These are phyloP conservation scores for Dryoscopus gambensis DNA, from an alignment of 2,113 vertebrate species.

Conservation along the genomic window DNA sequence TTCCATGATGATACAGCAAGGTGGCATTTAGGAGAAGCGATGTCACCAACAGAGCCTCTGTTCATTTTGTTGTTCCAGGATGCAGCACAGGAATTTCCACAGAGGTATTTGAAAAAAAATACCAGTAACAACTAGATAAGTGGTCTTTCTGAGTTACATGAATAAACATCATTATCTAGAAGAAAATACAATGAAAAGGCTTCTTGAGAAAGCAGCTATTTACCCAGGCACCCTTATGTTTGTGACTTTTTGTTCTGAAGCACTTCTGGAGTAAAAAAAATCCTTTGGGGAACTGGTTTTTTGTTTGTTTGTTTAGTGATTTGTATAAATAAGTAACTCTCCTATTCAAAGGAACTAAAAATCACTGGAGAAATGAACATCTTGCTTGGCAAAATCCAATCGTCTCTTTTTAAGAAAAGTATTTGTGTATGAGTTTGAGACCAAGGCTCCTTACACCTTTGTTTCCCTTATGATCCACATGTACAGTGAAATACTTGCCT, in stretches of 20 bases:
- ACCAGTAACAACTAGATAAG: background rate
- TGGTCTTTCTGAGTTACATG: background rate
- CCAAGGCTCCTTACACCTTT: background rate
- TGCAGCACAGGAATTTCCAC: background rate
- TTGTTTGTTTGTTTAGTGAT: background rate
- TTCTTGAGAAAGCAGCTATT: background rate
- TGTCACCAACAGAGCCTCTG: accelerated
- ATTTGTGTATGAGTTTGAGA: background rate
- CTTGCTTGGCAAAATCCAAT: background rate
- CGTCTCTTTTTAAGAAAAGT: background rate
- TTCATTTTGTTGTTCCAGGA: background rate
- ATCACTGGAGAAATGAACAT: background rate
- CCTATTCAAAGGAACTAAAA: background rate
- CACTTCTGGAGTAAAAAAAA: background rate
- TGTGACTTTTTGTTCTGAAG: background rate
- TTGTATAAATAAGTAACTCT: background rate
- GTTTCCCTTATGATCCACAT: background rate
- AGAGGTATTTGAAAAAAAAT: background rate
- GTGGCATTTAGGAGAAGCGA: background rate
- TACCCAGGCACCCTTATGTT: background rate
- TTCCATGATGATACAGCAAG: background rate
- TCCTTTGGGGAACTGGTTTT: background rate
- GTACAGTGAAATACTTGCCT: background rate
- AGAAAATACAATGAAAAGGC: background rate
- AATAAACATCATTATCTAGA: background rate